phyloP scores from a whole-genome alignment of 2,888 invertebrate genomes.

The Galerucella nymphaeae region DNA sequence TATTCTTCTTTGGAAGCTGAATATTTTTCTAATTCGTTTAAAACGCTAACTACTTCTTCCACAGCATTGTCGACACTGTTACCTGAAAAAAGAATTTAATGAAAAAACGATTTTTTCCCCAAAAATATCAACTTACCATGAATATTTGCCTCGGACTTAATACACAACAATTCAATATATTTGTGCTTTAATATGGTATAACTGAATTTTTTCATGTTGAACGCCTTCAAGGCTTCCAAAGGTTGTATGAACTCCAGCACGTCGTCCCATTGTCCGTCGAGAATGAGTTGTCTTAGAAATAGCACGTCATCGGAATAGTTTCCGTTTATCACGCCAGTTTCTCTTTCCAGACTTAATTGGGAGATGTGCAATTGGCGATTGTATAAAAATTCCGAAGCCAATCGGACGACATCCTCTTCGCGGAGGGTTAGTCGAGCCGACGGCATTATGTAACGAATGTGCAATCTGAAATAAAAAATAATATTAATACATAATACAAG shows the following conservation, averaged over 20 bases:
- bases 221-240: conserved; percentile 82
- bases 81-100: conserved; percentile 26
- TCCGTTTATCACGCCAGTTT: conserved; percentile 95
- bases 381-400: conserved; percentile 87
- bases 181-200: conserved; percentile 92
- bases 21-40: conserved; percentile 88
- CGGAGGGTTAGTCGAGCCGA: conserved; percentile 86
- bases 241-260: conserved; percentile 96
- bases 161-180: conserved; percentile 92
- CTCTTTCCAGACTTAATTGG: conserved; percentile 89
- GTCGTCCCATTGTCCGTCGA: conserved; percentile 99
- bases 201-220: conserved; percentile 86
- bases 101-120: too few species aligned
- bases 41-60: conserved; percentile 92
- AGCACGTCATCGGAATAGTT: conserved; percentile 93
- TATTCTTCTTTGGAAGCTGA: conserved; percentile 95
- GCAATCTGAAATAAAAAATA: conserved; percentile 58
- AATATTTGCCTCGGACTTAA: conserved; percentile 90
- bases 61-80: conserved; percentile 92
- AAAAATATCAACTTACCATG: conserved; percentile 65
- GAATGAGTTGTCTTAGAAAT: conserved; percentile 91
- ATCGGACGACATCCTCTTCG: conserved; percentile 89
- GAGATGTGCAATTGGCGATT: conserved; percentile 93
- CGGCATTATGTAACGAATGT: conserved; percentile 74
- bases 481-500: too few species aligned